A percentile compares a stretch with the other conserved stretches of the same genome.
These are phyloP conservation scores for Fistularia tabacaria DNA, from an alignment of 2,797 vertebrate species.

Conservation along the genomic window DNA sequence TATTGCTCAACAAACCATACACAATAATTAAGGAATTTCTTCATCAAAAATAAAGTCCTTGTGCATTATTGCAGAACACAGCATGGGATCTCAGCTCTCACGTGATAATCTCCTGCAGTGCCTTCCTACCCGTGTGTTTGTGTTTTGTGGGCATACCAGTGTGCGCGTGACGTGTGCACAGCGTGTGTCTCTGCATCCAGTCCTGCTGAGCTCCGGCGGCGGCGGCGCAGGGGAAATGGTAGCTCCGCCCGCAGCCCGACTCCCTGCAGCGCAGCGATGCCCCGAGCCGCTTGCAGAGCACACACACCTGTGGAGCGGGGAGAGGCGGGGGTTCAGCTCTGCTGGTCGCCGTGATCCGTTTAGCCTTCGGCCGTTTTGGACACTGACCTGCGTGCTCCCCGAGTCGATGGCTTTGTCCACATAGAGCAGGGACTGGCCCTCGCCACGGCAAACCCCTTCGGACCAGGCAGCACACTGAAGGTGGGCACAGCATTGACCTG, in stretches of 20 bases:
- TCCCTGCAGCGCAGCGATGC: conserved; percentile 93
- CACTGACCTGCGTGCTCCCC: conserved; percentile 93
- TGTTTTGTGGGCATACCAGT: conserved; percentile 33
- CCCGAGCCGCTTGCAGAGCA: conserved; percentile 91
- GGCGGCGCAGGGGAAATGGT: conserved; percentile 94
- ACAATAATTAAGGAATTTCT: no score
- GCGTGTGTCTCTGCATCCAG: conserved; percentile 80
- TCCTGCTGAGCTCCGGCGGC: conserved; percentile 90
- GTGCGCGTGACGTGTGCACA: conserved; percentile 79
- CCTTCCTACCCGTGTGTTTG: neutral
- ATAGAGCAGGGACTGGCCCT: conserved; percentile 84
- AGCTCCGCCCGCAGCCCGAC: conserved; percentile 84
- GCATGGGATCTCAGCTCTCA: no score
- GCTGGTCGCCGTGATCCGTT: no score
- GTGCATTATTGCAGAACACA: no score
- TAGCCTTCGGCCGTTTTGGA: no score
- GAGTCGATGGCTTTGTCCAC: conserved; percentile 99
- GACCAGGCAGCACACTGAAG: conserved; percentile 95
- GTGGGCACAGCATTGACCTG: conserved; percentile 96
- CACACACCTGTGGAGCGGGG: conserved; percentile 80
- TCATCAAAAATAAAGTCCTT: no score
- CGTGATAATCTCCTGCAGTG: neutral
- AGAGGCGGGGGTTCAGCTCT: no score
- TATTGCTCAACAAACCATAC: no score
- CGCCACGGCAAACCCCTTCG: conserved; percentile 81